Base-by-base conservation (phyloP, 2,113 vertebrate genomes). In the Peucedramus taeniatus region DNA sequence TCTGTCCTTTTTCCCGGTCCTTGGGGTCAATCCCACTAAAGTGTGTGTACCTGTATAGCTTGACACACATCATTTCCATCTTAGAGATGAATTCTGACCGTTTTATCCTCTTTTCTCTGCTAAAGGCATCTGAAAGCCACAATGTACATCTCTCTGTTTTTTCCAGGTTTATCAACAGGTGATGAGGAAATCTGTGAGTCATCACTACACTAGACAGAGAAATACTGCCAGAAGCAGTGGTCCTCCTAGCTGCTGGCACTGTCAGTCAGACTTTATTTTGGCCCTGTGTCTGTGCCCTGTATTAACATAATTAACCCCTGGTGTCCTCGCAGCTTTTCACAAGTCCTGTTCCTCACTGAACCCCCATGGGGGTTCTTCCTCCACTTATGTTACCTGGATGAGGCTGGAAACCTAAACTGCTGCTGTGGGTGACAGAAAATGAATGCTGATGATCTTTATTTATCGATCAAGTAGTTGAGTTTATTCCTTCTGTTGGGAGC, bases 11-110 rank as follows among this genome's bases (percentile, higher is more conserved):
- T 92, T 37, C 12, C 49, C 35, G 33, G 14, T 75, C 28, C 12
- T 79, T 78, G 10, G 19, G 30, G 21, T 56, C 49, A 84, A 31
- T 70, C 50, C 33, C 37, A 14, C 27, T 53, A 11, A 78, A 54
- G 4, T n/a, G 4, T 28, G 6, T 37, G 22, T 28, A 49, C 8
- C 63, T 90, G 76, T 47, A 12, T 59, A 78, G 31, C 35, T 37
- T 83, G 59, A 33, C 21, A 71, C n/a, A 47, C 11, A 18, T 69
- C 5, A 40, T n/a, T 22, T 74, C 39, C 23, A 33, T 45, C 21
- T 69, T 45, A 42, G 31, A 61, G n/a, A 44, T 0, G 1, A 35
- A 75, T 59, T 83, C 24, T 6, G 4, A 44, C 57, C 0, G 1
- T 21, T 31, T 56, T 11, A 51, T 89, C 30, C 39, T 17, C 15